Base-by-base conservation (phyloP, 2,888 invertebrate genomes). In the Belgica antarctica region DNA sequence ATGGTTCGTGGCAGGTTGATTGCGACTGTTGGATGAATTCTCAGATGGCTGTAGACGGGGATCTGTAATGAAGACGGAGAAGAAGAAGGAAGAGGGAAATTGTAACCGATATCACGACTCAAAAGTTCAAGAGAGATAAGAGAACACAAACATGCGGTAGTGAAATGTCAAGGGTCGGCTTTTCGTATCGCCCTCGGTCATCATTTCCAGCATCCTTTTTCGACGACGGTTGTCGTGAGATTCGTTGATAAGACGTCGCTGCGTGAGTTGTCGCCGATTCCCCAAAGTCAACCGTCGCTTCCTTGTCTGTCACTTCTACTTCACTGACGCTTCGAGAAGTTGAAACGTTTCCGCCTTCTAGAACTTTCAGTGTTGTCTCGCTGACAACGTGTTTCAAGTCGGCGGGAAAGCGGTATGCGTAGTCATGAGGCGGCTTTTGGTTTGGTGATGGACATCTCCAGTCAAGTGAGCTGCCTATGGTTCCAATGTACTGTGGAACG, bases 361-460 rank as follows among this genome's bases (percentile, higher is more conserved):
- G 74, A 77, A 89, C 91, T 80, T 89, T 88, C 69, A 90, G 81
- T 0, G 91, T 91, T 19, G 89, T 89, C 65, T 85, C 89, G 74
- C 91, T 92, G 72, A 87, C 89, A 24, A 87, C 83, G 76, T 88
- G 85, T 73, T 82, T 82, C 7, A 93, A 84, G 77, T 94, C 93
- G 0, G 88, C 86, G 2, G 93, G 93, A 73, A 87, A 79, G 36
- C 84, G 82, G 74, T 79, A 82, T n/a, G 81, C 75, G 27, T 83
- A 80, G n/a, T 81, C 78, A 4, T 77, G 75, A 59, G 77, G 77
- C 4, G 78, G 78, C n/a, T 82, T 79, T 1, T 82, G 79, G 41
- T 77, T 75, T 19, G 77, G 75, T 3, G 71, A 71, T 31, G 85
- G 74, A 46, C 82, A 81, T 25, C 80, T 79, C 88, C 88, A 90